phyloP scores from a whole-genome alignment of 2,797 vertebrate genomes.

The Hypotaenidia philippensis region DNA sequence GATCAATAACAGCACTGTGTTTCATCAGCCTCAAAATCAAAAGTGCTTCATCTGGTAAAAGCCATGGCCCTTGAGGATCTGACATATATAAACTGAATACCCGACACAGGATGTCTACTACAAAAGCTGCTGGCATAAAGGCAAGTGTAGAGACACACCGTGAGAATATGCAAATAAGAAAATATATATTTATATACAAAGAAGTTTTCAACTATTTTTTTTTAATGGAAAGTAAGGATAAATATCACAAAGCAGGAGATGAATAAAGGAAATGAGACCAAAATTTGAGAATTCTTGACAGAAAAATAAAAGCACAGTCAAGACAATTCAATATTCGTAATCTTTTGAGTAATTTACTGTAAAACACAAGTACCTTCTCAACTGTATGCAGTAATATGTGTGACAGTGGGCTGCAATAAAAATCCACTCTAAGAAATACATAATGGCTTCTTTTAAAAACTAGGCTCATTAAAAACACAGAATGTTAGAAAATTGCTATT shows the following conservation, averaged over 20 bases:
- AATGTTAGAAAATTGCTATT: neutral
- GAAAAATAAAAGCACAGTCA: neutral
- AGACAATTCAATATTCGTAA: neutral
- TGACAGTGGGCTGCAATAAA: neutral
- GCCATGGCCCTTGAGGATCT: conserved; percentile 83
- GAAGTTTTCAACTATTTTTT: conserved; percentile 29
- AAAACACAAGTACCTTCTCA: conserved; percentile 2
- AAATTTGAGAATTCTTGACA: neutral
- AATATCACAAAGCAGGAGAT: conserved; percentile 6
- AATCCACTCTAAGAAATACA: neutral
- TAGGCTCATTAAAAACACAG: neutral
- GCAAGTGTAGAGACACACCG: conserved; percentile 40
- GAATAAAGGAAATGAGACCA: conserved; percentile 38
- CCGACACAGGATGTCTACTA: conserved; percentile 62
- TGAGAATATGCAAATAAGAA: conserved; percentile 15
- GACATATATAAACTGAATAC: conserved; percentile 79
- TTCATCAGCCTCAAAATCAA: conserved; percentile 86
- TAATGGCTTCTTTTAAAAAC: neutral
- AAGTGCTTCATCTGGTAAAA: conserved; percentile 83
- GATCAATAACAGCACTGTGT: conserved; percentile 84
- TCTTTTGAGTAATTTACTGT: neutral
- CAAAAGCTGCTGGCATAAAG: conserved; percentile 64
- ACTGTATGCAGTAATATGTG: neutral
- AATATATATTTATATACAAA: neutral
- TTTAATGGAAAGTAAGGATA: neutral